Percentiles rank a stretch among this genome's conserved stretches.
These are phyloP conservation scores for Centropus unirufus DNA, from an alignment of 2,113 vertebrate genomes.

Conservation along the genomic window DNA sequence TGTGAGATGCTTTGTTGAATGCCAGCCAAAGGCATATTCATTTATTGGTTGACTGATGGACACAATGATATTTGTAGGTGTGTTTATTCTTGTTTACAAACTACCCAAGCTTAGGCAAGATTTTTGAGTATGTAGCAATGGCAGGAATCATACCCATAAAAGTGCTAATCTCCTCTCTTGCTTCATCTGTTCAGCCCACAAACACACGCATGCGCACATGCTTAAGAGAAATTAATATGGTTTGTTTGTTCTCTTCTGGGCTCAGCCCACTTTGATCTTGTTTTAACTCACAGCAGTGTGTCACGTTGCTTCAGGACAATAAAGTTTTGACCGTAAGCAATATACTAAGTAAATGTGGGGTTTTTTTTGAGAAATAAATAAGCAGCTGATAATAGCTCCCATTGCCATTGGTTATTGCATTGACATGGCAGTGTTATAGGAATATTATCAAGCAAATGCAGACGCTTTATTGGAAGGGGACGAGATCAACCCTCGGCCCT, in stretches of 20 bases:
- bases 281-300: background rate
- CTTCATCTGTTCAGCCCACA: constrained; percentile 33
- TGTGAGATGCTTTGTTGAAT: background rate
- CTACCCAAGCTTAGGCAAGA: constrained; percentile 28
- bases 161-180: constrained; percentile 39
- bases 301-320: background rate
- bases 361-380: background rate
- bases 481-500: background rate
- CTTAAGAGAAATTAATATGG: background rate
- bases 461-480: background rate
- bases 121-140: constrained; percentile 35
- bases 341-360: background rate
- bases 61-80: background rate
- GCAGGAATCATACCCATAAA: constrained; percentile 46
- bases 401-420: background rate
- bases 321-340: background rate
- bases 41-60: background rate
- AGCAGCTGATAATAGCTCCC: background rate
- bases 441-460: background rate
- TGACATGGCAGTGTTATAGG: background rate
- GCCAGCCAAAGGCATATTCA: background rate
- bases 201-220: background rate
- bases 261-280: background rate
- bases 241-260: constrained; percentile 11
- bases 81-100: constrained; percentile 60